A percentile compares a stretch with the other conserved stretches of the same genome.
Evolutionary conservation across 2,888 invertebrate genomes (phyloP).

Genomic region (Diplazon laetatorius): DNA sequence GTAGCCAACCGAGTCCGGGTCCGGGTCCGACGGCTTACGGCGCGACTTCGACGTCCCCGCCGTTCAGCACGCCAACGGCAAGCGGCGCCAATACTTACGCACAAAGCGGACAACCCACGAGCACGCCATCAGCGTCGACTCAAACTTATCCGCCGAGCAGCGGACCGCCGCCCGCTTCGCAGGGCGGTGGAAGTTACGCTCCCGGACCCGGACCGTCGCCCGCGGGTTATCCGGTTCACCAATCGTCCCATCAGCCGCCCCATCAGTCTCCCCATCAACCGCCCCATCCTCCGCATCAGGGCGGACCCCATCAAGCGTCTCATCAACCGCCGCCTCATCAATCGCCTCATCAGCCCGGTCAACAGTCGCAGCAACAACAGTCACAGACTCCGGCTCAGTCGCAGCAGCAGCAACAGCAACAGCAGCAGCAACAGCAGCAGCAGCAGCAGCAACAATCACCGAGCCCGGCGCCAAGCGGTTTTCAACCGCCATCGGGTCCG

Average conservation of each 20-base stretch:
- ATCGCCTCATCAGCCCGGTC: slow-evolving; percentile 81
- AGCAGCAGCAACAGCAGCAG: slow-evolving; percentile 71
- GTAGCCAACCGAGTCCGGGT: slow-evolving; percentile 84
- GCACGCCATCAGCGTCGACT: slow-evolving; percentile 83
- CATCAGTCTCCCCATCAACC: slow-evolving; percentile 80
- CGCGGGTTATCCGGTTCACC: slow-evolving; percentile 85
- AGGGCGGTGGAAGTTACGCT: slow-evolving; percentile 78
- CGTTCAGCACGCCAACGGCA: slow-evolving; percentile 77
- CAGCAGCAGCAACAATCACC: slow-evolving; percentile 79
- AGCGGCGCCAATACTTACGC: slow-evolving; percentile 80
- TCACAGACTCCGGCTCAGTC: slow-evolving; percentile 67
- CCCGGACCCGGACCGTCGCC: slow-evolving; percentile 86
- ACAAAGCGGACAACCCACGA: slow-evolving; percentile 80
- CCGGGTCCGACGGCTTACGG: slow-evolving; percentile 81
- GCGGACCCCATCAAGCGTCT: slow-evolving; percentile 73
- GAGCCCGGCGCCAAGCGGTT: slow-evolving; percentile 84
- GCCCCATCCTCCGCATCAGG: slow-evolving; percentile 78
- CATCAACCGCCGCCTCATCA: slow-evolving; percentile 76
- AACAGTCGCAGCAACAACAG: slow-evolving; percentile 84
- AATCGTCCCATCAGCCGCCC: slow-evolving; percentile 78
- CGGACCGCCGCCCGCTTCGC: slow-evolving; percentile 80
- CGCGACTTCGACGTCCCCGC: slow-evolving; percentile 80
- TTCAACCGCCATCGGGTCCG: slow-evolving; percentile 82
- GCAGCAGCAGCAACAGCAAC: slow-evolving; percentile 72
- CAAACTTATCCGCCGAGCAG: slow-evolving; percentile 86